These are phyloP conservation scores for Drosophila nr. perissopoda DNA, from an alignment of 2,888 invertebrate genomes.

Conservation along the genomic window DNA sequence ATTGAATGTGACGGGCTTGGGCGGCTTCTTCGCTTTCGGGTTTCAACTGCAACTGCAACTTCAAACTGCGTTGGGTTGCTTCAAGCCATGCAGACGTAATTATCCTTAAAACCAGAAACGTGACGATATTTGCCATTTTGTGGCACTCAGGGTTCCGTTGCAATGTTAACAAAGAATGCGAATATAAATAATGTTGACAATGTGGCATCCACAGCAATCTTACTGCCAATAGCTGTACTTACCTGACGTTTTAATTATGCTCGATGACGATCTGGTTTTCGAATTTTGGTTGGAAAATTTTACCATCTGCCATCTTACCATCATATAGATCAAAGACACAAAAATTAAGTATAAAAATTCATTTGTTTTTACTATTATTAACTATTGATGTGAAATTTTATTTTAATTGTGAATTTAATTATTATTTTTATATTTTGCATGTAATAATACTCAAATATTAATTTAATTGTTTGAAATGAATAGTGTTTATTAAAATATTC, in stretches of 20 bases:
- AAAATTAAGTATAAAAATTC: background rate
- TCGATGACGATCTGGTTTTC: background rate
- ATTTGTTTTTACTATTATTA: background rate
- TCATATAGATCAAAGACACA: background rate
- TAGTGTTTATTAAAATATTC: constrained; percentile 18
- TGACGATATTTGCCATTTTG: constrained; percentile 70
- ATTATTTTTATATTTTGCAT: background rate
- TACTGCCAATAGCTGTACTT: background rate
- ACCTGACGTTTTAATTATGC: constrained; percentile 5
- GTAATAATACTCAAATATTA: background rate
- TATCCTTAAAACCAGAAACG: constrained; percentile 73
- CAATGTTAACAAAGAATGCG: constrained; percentile 53
- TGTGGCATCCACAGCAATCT: constrained; percentile 15
- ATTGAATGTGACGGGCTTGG: constrained; percentile 41
- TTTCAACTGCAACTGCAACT: constrained; percentile 6
- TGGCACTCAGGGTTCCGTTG: constrained; percentile 58
- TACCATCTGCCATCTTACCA: background rate
- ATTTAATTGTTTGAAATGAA: background rate
- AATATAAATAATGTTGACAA: constrained; percentile 62
- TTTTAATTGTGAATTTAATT: background rate
- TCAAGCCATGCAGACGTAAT: constrained; percentile 59
- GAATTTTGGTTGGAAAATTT: background rate
- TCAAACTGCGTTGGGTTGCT: constrained; percentile 5
- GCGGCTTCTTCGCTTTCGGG: constrained; percentile 25
- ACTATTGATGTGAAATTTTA: background rate